Conservation (phyloP, 2,888 invertebrate genomes). For the Invenusta paracnida region DNA sequence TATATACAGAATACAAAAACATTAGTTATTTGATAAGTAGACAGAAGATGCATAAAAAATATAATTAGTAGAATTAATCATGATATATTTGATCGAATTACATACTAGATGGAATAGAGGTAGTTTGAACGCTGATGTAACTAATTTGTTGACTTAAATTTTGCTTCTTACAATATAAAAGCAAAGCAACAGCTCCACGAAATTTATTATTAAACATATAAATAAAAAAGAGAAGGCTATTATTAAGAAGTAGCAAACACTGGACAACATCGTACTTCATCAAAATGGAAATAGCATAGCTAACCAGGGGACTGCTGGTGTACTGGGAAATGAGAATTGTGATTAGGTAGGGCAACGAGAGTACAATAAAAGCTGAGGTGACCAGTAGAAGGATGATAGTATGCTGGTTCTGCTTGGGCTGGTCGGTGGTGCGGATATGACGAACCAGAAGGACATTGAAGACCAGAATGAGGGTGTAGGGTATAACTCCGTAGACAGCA, state of each 20-base stretch:
- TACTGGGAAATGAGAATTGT: neutral
- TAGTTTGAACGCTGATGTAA: neutral
- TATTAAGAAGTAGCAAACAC: neutral
- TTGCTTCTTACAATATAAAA: neutral
- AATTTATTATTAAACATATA: neutral
- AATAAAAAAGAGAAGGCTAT: neutral
- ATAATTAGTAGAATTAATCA: too few relatives aligned
- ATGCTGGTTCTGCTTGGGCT: neutral
- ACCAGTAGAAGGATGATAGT: neutral
- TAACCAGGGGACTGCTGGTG: neutral
- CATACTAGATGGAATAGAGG: too few relatives aligned
- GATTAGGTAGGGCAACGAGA: neutral
- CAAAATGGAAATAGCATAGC: neutral
- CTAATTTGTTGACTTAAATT: neutral
- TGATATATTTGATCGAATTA: too few relatives aligned
- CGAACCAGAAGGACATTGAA: neutral
- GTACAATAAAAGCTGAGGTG: neutral
- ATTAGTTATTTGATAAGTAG: too few relatives aligned
- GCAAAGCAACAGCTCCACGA: neutral
- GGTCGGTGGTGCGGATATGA: neutral
- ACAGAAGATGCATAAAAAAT: too few relatives aligned
- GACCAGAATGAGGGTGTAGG: neutral
- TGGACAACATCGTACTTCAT: neutral
- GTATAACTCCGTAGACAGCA: neutral
- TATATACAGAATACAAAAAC: too few relatives aligned